phyloP scores from a whole-genome alignment of 2,113 vertebrate genomes.

The Pelobates fuscus region DNA sequence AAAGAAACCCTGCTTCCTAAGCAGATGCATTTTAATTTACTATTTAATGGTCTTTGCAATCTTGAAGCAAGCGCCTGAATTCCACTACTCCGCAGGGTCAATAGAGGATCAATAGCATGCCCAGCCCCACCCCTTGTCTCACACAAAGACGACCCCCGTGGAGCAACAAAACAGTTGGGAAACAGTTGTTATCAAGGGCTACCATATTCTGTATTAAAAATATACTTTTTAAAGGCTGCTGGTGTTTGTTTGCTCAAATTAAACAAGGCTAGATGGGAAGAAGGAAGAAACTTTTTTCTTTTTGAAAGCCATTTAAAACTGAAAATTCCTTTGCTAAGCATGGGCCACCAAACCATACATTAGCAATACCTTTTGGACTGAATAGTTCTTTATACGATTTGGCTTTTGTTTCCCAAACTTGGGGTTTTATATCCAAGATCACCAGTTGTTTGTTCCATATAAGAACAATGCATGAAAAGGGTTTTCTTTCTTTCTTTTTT shows the following conservation, averaged over 20 bases:
- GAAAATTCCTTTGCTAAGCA: background rate
- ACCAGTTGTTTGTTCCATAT: background rate
- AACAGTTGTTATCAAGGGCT: conserved; percentile 7
- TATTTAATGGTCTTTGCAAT: conserved; percentile 27
- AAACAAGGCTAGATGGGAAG: background rate
- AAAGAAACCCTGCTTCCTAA: conserved; percentile 4
- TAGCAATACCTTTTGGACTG: background rate
- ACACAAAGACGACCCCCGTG: background rate
- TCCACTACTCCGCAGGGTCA: background rate
- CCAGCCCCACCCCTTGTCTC: background rate
- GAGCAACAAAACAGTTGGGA: background rate
- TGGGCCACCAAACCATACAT: background rate
- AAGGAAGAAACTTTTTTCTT: too few relatives aligned
- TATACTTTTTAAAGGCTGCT: conserved; percentile 22
- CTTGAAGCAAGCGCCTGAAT: background rate
- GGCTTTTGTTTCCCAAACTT: background rate
- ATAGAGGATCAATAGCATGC: background rate
- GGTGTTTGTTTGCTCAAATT: conserved; percentile 22
- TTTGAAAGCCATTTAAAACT: conserved; percentile 9
- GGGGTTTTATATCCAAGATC: background rate
- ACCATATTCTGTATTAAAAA: conserved; percentile 36
- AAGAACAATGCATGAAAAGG: background rate
- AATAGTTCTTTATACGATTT: background rate
- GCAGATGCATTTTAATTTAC: conserved; percentile 4
- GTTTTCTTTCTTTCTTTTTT: background rate